phyloP scores from a whole-genome alignment of 2,113 vertebrate genomes.

The Coracopsis vasa region DNA sequence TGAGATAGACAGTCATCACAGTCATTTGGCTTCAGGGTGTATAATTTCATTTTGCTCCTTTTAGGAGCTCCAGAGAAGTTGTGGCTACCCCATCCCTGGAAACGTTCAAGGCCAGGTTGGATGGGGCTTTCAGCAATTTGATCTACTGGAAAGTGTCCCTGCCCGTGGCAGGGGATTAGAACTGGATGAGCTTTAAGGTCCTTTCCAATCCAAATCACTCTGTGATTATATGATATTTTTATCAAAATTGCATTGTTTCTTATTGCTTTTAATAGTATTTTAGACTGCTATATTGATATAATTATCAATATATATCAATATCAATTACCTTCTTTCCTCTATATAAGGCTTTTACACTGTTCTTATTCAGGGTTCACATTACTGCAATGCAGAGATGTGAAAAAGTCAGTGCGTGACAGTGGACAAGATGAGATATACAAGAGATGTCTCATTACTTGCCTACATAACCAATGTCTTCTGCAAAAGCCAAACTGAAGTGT shows the following conservation, averaged over 20 bases:
- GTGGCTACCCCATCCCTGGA: neutral
- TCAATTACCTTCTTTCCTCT: neutral
- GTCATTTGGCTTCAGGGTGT: accelerated
- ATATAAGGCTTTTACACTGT: neutral
- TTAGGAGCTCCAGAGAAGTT: neutral
- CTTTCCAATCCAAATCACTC: neutral
- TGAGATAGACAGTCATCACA: accelerated
- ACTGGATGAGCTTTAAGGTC: neutral
- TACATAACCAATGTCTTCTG: neutral
- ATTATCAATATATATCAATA: neutral
- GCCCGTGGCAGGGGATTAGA: no score
- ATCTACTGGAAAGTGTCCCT: neutral
- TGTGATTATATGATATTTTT: neutral
- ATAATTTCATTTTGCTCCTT: neutral
- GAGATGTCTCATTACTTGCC: neutral
- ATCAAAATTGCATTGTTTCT: neutral
- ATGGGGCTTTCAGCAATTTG: neutral
- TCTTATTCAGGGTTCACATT: neutral
- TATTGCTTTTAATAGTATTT: neutral
- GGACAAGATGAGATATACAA: neutral
- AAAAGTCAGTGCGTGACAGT: neutral
- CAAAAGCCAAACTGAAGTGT: neutral
- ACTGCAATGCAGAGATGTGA: no score
- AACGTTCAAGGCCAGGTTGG: neutral
- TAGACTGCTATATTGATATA: neutral